Percentiles rank a stretch among this genome's conserved stretches.
Conservation (phyloP, 2,888 invertebrate species). For the Melinopterus prodromus region DNA sequence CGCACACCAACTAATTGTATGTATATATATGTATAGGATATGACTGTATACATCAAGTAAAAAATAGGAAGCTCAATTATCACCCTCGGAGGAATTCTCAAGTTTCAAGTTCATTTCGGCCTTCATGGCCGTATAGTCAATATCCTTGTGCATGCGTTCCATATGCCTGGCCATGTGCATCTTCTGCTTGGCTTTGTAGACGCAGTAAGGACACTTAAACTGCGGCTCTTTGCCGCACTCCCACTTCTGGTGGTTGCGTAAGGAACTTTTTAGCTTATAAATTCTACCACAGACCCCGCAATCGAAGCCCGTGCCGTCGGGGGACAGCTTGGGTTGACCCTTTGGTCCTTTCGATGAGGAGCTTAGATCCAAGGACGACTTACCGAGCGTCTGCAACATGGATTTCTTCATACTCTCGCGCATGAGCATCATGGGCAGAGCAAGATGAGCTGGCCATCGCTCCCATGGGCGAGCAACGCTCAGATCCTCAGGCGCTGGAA, state of each 20-base stretch:
- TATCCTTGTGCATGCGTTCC: conserved; percentile 79
- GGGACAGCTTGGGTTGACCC: conserved; percentile 35
- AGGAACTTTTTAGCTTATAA: conserved; percentile 86
- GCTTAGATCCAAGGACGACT: conserved; percentile 42
- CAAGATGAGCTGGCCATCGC: conserved; percentile 78
- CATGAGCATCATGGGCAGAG: conserved; percentile 73
- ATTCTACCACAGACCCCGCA: conserved; percentile 85
- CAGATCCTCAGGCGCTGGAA: conserved; percentile 71
- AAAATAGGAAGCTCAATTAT: conserved; percentile 41
- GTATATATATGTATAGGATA: conserved; percentile 26
- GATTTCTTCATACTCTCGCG: conserved; percentile 63
- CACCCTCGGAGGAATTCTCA: conserved; percentile 46
- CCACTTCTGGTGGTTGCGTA: conserved; percentile 86
- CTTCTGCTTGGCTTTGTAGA: conserved; percentile 85
- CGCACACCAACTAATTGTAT: too few species aligned
- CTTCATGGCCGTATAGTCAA: conserved; percentile 57
- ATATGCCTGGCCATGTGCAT: conserved; percentile 86
- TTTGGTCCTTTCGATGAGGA: conserved; percentile 47
- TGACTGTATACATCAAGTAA: conserved; percentile 25
- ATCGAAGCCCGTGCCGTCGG: conserved; percentile 67
- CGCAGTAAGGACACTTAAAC: conserved; percentile 83
- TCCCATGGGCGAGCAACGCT: conserved; percentile 75
- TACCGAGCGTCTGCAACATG: conserved; percentile 52
- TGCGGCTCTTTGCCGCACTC: conserved; percentile 87
- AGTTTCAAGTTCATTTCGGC: conserved; percentile 51